Evolutionary conservation across 1,140 invertebrate genomes (phyloP).

Genomic region (Drosophila suzukii): DNA sequence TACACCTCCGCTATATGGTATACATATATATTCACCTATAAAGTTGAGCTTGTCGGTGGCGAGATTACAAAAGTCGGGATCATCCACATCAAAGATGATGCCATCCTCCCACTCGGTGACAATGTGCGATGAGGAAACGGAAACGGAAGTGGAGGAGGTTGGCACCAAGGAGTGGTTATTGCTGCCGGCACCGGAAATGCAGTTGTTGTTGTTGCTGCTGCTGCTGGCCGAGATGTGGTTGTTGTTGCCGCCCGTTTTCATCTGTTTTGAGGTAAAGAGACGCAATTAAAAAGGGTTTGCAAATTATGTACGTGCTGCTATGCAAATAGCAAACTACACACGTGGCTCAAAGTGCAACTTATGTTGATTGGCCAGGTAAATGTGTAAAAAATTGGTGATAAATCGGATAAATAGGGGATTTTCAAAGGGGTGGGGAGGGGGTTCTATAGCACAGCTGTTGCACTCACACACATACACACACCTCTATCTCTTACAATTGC

Average conservation of each 20-base stretch:
- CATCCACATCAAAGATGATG: constrained; percentile 82
- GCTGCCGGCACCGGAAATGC: constrained; percentile 14
- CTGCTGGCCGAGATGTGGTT: constrained; percentile 48
- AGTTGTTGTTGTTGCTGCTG: constrained; percentile 34
- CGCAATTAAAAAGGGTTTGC: constrained; percentile 42
- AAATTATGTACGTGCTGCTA: constrained; percentile 65
- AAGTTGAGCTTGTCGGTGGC: constrained; percentile 63
- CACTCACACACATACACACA: constrained; percentile 2
- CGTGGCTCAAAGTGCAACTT: constrained; percentile 54
- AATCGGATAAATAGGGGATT: background rate
- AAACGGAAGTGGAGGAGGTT: constrained; percentile 13
- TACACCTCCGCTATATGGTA: constrained; percentile 2
- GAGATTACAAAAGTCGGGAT: constrained; percentile 80
- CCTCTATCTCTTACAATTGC: constrained; percentile 14
- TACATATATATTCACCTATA: constrained; percentile 53
- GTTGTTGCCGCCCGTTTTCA: constrained; percentile 70
- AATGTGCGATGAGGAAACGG: constrained; percentile 53
- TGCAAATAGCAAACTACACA: constrained; percentile 68
- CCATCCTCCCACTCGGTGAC: constrained; percentile 82
- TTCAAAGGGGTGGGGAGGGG: background rate
- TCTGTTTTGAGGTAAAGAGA: constrained; percentile 37
- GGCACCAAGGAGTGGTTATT: constrained; percentile 3
- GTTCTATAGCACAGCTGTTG: constrained; percentile 12
- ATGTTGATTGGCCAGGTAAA: constrained; percentile 4
- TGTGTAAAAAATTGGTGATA: constrained; percentile 7